A percentile compares a stretch with the other conserved stretches of the same genome.
These are phyloP conservation scores for Athripsodes cinereus DNA, from an alignment of 2,888 invertebrate species.

Conservation along the genomic window DNA sequence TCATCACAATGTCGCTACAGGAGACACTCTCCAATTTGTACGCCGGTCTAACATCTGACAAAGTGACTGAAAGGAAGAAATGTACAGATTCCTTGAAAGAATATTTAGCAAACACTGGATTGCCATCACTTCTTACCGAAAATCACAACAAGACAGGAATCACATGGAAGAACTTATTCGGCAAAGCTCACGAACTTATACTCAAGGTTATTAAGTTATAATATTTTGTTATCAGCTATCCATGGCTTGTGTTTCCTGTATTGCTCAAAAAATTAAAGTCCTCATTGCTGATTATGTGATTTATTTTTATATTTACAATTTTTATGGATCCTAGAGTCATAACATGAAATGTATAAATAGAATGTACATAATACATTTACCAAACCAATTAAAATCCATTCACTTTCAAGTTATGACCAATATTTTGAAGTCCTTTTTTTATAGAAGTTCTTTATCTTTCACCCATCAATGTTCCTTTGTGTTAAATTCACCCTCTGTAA, in stretches of 20 bases:
- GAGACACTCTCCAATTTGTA: conserved; percentile 37
- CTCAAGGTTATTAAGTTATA: conserved; percentile 37
- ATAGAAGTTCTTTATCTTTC: too few relatives aligned
- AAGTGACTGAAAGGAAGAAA: conserved; percentile 45
- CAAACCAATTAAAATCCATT: too few relatives aligned
- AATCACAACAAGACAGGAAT: conserved; percentile 38
- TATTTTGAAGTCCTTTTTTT: too few relatives aligned
- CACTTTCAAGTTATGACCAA: too few relatives aligned
- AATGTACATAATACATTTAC: too few relatives aligned
- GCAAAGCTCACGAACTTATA: conserved; percentile 40
- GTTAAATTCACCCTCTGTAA: too few relatives aligned
- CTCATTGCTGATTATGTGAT: too few relatives aligned
- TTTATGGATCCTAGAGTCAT: too few relatives aligned
- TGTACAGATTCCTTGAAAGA: conserved; percentile 42
- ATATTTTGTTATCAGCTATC: too few relatives aligned
- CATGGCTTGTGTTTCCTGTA: neutral
- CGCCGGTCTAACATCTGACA: conserved; percentile 37
- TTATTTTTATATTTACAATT: neutral
- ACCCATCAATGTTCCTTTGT: too few relatives aligned
- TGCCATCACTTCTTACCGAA: conserved; percentile 38
- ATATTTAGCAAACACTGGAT: conserved; percentile 40
- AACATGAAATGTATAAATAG: too few relatives aligned
- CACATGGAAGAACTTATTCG: conserved; percentile 44
- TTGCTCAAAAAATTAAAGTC: too few relatives aligned
- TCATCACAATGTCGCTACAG: neutral